Evolutionary conservation across 2,113 vertebrate genomes (phyloP).

Genomic region (Campylorhamphus procurvoides): DNA sequence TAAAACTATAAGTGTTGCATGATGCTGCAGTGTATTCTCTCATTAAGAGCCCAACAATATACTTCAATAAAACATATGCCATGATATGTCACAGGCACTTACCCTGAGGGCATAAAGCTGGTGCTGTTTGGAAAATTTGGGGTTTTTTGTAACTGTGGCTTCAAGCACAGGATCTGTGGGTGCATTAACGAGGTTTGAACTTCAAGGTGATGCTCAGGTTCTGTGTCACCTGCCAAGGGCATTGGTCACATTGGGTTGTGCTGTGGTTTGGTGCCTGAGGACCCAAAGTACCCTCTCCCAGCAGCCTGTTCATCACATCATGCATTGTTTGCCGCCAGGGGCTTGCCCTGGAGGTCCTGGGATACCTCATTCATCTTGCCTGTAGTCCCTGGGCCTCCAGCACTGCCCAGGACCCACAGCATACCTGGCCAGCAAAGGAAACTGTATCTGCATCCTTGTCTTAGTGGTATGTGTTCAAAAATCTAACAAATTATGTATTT

Average conservation of each 20-base stretch:
- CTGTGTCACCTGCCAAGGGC: not conserved
- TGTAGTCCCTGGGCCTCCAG: not conserved
- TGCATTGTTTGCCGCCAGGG: fast-evolving
- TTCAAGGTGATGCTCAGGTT: not conserved
- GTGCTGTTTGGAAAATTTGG: not conserved
- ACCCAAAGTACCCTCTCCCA: not conserved
- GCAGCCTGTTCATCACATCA: not conserved
- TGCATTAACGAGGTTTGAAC: not conserved
- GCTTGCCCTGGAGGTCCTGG: not conserved
- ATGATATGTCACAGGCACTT: constrained; percentile 6
- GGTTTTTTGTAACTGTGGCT: not conserved
- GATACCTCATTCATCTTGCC: not conserved
- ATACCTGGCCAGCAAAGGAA: not conserved
- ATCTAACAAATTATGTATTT: not conserved
- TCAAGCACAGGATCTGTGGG: not conserved
- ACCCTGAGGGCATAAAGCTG: not conserved
- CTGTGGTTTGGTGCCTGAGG: not conserved
- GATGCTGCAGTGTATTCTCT: constrained; percentile 44
- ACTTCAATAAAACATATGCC: constrained; percentile 32
- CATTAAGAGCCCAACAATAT: not conserved
- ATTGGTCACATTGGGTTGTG: not conserved
- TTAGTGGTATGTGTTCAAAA: not conserved
- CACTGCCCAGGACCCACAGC: not conserved
- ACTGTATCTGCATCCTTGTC: not conserved
- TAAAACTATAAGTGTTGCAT: not conserved